A percentile compares a stretch with the other conserved stretches of the same genome.
These are phyloP conservation scores for Chrysochloris asiatica DNA, from an alignment of 2,113 vertebrate species.

Conservation along the genomic window DNA sequence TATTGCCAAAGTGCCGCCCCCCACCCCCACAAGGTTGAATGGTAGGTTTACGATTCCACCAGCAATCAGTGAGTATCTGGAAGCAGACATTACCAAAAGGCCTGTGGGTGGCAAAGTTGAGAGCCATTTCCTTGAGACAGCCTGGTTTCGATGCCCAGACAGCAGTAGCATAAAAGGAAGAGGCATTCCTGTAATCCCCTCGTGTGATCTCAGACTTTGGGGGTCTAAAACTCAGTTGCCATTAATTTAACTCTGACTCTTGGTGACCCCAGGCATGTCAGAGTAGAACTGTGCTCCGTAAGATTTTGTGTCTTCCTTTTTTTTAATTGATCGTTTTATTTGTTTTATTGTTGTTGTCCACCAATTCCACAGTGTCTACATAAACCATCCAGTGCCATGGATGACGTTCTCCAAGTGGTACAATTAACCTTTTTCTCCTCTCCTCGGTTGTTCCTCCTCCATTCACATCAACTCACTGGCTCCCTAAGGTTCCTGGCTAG, in stretches of 20 bases:
- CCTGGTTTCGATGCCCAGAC: not conserved
- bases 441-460: too few relatives aligned
- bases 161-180: not conserved
- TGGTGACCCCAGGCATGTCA: not conserved
- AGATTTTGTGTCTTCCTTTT: not conserved
- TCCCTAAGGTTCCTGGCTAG: too few relatives aligned
- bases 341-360: too few relatives aligned
- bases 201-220: too few relatives aligned
- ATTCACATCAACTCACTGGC: too few relatives aligned
- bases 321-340: not conserved
- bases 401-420: too few relatives aligned
- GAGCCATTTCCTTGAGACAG: not conserved
- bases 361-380: too few relatives aligned
- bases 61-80: not conserved
- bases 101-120: not conserved
- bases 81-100: not conserved
- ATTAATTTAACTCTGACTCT: not conserved
- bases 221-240: not conserved
- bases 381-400: too few relatives aligned
- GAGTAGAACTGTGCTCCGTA: not conserved
- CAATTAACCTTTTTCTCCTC: too few relatives aligned
- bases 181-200: not conserved
- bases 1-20: not conserved
- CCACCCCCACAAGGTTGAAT: not conserved
- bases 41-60: not conserved